Base-by-base conservation (phyloP, 2,797 vertebrate species). In the Oryzias sinensis region DNA sequence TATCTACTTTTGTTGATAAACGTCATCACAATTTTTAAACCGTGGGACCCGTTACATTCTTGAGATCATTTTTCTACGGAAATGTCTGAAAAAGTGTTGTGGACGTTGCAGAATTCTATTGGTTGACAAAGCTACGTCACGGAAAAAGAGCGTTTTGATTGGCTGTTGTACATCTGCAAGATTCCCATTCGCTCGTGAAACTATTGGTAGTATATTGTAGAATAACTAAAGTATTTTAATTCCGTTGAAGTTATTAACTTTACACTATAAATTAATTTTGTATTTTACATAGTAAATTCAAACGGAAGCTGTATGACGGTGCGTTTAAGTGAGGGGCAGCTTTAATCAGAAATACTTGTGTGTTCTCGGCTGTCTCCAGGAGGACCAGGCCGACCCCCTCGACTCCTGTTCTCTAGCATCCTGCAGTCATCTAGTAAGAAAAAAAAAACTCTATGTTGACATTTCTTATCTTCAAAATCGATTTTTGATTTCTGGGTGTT, bases 361-460 rank as follows among this genome's bases (percentile, higher is more conserved):
- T 37, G 33, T 37, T 37, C 9, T 9, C 33, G 33, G 33, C 33
- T 37, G 29, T 33, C 62, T 56, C 45, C 78, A 60, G 72, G 59
- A 60, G 72, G 59, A 82, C 67, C 73, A 84, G 76, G 70, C 76
- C 84, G 62, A 83, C 68, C 62, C 62, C 66, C 17, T 48, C 68
- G 74, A 82, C 71, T 59, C 56, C 45, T 56, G 62, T 59, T 62
- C 66, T 47, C 40, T 62, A 80, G 73, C 80, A 85, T 80, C 80
- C 65, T 60, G 14, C 75, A 59, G 51, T 25, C 62, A 58, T 55
- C 79, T 75, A 80, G 89, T 92, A 90, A 89, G 89, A 67, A 43
- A 53, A 50, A 22, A 50, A 52, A 22, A 50, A 14, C 24, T 66
- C 51, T 45, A 41, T 48, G 49, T 61, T 0, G 27, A 27, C 5